These are phyloP conservation scores for Dipodomys merriami DNA, from an alignment of 2,113 vertebrate genomes.

Conservation along the genomic window DNA sequence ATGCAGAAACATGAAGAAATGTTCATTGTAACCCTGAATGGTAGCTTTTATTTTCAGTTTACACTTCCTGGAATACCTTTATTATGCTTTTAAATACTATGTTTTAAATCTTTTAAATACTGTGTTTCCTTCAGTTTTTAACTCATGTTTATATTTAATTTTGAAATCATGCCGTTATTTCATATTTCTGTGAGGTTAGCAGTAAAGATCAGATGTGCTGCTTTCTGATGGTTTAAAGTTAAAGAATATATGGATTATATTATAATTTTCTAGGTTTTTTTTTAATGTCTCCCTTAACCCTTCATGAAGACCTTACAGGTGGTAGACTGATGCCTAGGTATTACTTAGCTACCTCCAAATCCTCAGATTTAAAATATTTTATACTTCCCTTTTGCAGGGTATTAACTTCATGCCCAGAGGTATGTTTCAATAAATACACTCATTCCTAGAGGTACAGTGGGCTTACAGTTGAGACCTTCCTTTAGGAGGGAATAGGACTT, in stretches of 20 bases:
- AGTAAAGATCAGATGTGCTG: background rate
- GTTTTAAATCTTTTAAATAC: background rate
- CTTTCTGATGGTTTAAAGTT: background rate
- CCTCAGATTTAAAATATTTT: background rate
- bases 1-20: background rate
- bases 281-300: background rate
- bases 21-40: background rate
- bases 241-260: background rate
- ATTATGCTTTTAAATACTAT: conserved; percentile 1
- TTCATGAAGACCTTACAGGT: background rate
- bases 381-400: background rate
- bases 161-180: background rate
- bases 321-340: background rate
- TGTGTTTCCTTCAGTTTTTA: background rate
- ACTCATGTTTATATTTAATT: background rate
- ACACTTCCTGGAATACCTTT: background rate
- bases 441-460: background rate
- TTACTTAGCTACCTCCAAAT: background rate
- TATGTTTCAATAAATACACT: background rate
- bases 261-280: background rate
- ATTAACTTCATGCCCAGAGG: background rate
- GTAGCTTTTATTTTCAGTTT: background rate
- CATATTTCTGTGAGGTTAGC: background rate
- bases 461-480: background rate
- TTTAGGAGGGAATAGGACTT: background rate